Percentiles rank a stretch among this genome's conserved stretches.
phyloP scores from a whole-genome alignment of 2,888 invertebrate genomes.

The Spialia ferax region DNA sequence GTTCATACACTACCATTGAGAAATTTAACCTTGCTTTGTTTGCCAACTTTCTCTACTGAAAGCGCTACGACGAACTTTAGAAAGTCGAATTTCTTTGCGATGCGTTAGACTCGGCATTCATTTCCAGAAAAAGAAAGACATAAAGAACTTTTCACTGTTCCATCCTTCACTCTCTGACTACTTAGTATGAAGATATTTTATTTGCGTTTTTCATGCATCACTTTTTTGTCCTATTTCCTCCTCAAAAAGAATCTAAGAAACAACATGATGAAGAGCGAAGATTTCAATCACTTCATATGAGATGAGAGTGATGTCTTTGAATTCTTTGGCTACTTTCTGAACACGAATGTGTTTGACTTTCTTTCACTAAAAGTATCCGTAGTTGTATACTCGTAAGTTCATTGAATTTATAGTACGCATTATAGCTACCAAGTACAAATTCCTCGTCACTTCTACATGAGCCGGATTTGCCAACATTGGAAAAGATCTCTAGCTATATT shows the following conservation, averaged over 20 bases:
- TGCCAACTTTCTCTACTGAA: neutral
- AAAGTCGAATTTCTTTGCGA: neutral
- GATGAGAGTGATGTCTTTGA: too few relatives aligned
- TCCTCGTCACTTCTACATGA: neutral
- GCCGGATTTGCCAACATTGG: constrained; percentile 5
- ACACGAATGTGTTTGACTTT: neutral
- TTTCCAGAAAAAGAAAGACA: neutral
- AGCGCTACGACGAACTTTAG: neutral
- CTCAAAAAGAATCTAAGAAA: too few relatives aligned
- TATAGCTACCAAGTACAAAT: neutral
- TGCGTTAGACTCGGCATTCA: neutral
- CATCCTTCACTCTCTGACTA: neutral
- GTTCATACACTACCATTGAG: neutral
- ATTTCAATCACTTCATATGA: too few relatives aligned
- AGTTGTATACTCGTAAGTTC: neutral
- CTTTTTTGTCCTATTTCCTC: too few relatives aligned
- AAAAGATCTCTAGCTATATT: too few relatives aligned
- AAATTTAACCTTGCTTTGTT: constrained; percentile 2
- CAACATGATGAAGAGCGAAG: too few relatives aligned
- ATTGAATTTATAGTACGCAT: constrained; percentile 3
- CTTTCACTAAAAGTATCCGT: neutral
- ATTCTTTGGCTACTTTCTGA: neutral
- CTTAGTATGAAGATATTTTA: too few relatives aligned
- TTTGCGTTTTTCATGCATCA: too few relatives aligned
- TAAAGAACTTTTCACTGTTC: neutral